Base-by-base conservation (phyloP, 1,140 invertebrate species). In the Sitodiplosis mosellana region DNA sequence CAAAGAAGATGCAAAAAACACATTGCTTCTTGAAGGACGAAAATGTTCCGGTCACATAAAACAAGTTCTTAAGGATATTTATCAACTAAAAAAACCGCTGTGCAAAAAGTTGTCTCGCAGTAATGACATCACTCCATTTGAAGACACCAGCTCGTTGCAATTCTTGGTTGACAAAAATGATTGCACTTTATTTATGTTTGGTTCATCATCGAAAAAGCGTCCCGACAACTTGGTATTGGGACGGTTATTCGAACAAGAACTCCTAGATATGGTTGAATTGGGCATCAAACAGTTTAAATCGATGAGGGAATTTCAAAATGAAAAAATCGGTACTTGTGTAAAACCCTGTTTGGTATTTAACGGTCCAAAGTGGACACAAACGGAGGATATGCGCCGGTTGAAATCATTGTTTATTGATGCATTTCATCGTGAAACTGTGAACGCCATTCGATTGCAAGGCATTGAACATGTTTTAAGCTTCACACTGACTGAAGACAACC, bases 251-350 rank as follows among this genome's bases (percentile, higher is more conserved):
- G 87, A 99, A 66, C 74, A 84, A 56, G 80, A 83, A 43, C 63
- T 99, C 21, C 67, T 98, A 37, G 95, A 99, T 60, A 96, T 99
- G 89, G 76, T 93, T 55, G 95, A 99, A 71, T 74, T 99, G 51
- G 87, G 88, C 18, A 73, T 97, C 15, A 82, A 87, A 51, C 77
- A 83, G 41, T 95, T 80, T 59, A 78, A 78, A 66, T 68, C 77
- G 10, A 69, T 95, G 58, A 64, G 74, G 41, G 81, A 87, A 33
- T 91, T 94, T 55, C 78, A 84, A 59, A 75, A 73, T 46, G 74
- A 78, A 20, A 93, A 92, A 68, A 77, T 90, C 20, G 56, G 80
- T 1, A 61, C 76, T 21, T 91, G 88, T 11, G 76, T 77, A 0
- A 99, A 98, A 67, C 94, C 95, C 3, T 85, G 91, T 58, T 64